Evolutionary conservation across 2,888 invertebrate genomes (phyloP).

Genomic region (Synanthedon myopaeformis): DNA sequence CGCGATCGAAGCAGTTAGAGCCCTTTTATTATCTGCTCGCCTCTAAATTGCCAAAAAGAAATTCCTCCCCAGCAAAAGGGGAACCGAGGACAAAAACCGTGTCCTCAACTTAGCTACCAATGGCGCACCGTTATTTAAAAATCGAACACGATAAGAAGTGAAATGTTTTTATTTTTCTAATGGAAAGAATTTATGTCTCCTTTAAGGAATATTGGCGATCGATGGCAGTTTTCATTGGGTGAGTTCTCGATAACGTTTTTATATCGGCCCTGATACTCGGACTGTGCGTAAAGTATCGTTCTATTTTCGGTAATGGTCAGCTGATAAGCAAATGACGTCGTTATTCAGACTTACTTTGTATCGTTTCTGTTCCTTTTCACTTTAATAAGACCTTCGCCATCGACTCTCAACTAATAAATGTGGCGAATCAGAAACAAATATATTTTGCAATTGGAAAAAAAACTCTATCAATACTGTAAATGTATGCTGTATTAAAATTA

Average conservation of each 20-base stretch:
- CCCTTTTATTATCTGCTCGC: slow-evolving; percentile 70
- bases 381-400: slow-evolving; percentile 3
- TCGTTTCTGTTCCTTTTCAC: slow-evolving; percentile 40
- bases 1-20: slow-evolving; percentile 65
- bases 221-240: slow-evolving; percentile 53
- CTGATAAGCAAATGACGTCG: slow-evolving; percentile 69
- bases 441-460: too few relatives aligned
- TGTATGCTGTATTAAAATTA: too few relatives aligned
- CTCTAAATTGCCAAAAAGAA: slow-evolving; percentile 70
- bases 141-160: slow-evolving; percentile 66
- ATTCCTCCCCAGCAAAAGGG: slow-evolving; percentile 58
- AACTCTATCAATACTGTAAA: too few relatives aligned
- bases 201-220: slow-evolving; percentile 60
- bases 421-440: too few relatives aligned
- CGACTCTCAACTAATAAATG: background rate
- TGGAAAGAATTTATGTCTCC: slow-evolving; percentile 61
- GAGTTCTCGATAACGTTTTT: slow-evolving; percentile 60
- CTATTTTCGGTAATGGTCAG: slow-evolving; percentile 70
- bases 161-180: slow-evolving; percentile 67
- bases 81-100: slow-evolving; percentile 59
- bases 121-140: slow-evolving; percentile 66
- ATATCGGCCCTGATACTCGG: slow-evolving; percentile 54
- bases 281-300: slow-evolving; percentile 64
- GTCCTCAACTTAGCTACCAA: slow-evolving; percentile 59
- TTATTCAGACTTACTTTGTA: slow-evolving; percentile 61